Evolutionary conservation across 2,113 vertebrate species (phyloP), one percentile per base, ranked within the genome.

Genomic region (Excalfactoria chinensis): DNA sequence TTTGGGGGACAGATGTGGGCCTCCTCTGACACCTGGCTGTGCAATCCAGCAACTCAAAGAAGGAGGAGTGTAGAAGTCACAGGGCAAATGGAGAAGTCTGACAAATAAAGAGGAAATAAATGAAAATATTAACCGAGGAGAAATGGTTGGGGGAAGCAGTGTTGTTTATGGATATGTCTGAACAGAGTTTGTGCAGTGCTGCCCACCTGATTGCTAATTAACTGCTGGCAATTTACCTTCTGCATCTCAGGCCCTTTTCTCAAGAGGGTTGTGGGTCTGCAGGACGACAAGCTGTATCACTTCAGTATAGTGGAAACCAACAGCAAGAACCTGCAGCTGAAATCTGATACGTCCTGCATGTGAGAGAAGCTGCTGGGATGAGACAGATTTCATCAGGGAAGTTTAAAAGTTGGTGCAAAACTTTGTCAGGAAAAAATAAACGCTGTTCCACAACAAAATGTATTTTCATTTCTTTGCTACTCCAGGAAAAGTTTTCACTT

Each of bases 51-150:
- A 63, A 19, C 13, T 43, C 21, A 4, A 72, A 71, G 19, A 51
- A 43, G 0, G 1, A 26, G 70, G 21, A 26, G n/a, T 11, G 82
- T 35, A 2, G 43, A 71, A 78, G 60, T 15, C 73, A 40, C 1
- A 8, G 64, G 86, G 14, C 46, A 64, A 60, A 51, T 41, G 26
- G 69, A 44, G 46, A 56, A 26, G 43, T 66, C 2, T 46, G 43
- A 25, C 8, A 69, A 70, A 9, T 15, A 49, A 83, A 84, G 68
- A 84, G 35, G n/a, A 62, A 68, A 63, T 2, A 1, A 6, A 13
- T 46, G 3, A 40, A 6, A 41, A 19, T 8, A 44, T 4, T 10
- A 51, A 15, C 1, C 0, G 2, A 62, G 30, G 32, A 15, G 23
- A 63, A 43, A 11, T 3, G 13, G 32, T 8, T 23, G 32, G 84